Percentiles rank a stretch among this genome's conserved stretches.
Evolutionary conservation across 2,888 invertebrate genomes (phyloP).

Genomic region (Coelopa pilipes): DNA sequence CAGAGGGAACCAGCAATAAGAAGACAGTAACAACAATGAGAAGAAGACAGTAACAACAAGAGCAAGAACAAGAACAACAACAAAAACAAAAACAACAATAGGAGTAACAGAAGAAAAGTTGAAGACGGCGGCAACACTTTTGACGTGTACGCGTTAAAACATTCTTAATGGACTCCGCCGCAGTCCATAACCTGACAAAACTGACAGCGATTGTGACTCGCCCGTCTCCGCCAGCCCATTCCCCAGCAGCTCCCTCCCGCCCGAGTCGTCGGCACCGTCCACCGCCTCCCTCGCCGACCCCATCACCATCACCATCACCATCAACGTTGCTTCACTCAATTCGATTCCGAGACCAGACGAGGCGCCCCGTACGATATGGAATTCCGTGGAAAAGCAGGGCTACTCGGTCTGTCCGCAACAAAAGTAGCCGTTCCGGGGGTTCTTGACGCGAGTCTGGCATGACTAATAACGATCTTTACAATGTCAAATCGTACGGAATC

Average conservation of each 20-base stretch:
- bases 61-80: not conserved
- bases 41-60: not conserved
- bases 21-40: not conserved
- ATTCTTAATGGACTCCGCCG: constrained; percentile 18
- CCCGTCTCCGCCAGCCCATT: too few relatives aligned
- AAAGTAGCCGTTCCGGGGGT: not conserved
- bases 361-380: not conserved
- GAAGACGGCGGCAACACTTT: constrained; percentile 13
- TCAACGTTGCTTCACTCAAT: too few relatives aligned
- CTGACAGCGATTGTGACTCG: constrained; percentile 11
- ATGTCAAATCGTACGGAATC: too few relatives aligned
- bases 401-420: too few relatives aligned
- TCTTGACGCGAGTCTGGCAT: not conserved
- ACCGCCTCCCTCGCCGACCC: too few relatives aligned
- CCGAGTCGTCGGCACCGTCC: too few relatives aligned
- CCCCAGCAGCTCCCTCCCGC: too few relatives aligned
- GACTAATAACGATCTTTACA: not conserved
- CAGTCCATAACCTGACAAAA: constrained; percentile 9
- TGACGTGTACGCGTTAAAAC: constrained; percentile 22
- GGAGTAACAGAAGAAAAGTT: not conserved
- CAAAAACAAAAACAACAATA: not conserved
- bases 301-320: too few relatives aligned
- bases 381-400: not conserved
- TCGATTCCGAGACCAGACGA: too few relatives aligned
- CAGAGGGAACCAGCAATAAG: not conserved